Evolutionary conservation across 37 sponge, comb jelly and placozoan genomes (phyloP), one percentile per base, ranked within the genome.

Genomic region (Bolinopsis microptera): DNA sequence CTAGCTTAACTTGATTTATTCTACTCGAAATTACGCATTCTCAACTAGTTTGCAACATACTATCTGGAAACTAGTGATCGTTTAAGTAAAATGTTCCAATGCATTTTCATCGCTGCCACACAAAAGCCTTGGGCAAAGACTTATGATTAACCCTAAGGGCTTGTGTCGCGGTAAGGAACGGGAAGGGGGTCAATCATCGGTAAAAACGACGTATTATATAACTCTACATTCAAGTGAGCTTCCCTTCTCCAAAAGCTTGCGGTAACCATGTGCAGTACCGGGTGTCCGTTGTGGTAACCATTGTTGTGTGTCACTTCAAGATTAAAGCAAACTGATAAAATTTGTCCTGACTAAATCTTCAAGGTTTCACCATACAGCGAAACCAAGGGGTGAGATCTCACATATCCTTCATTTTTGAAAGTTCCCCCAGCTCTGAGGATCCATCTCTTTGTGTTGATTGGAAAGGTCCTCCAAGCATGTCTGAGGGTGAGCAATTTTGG

Each of bases 381-480:
- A 35, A 5, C 31, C 83, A 16, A 80, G 83, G 3, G 83, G 83
- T 36, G 83, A 80, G 3, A 80, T 33, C 27, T 80, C 83, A 33
- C 33, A 31, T 5, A 80, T 35, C 27, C 83, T 35, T 80, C 83
- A 36, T 35, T 35, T 23, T 80, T 25, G 5, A 92, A 30, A 5
- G 3, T 5, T 35, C 92, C 92, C 16, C 92, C 69, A 48, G 69
- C 92, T 18, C 67, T 69, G 3, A 69, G 8, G 35, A 92, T 38
- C 93, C 94, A 96, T n/a, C 96, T 69, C n/a, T 39, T 96, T 94
- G 94, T 98, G 97, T 0, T 96, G 95, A 68, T 95, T 96, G 77
- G 95, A 39, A 33, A 98, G 94, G 0, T 96, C 94, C 9, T 92
- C 76, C 32, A 95, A 69, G 41, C 94, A 94, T 1, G 97, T 97